Percentiles rank a stretch among this genome's conserved stretches.
These are phyloP conservation scores for Saxicola maurus DNA, from an alignment of 2,797 vertebrate genomes.

Conservation along the genomic window DNA sequence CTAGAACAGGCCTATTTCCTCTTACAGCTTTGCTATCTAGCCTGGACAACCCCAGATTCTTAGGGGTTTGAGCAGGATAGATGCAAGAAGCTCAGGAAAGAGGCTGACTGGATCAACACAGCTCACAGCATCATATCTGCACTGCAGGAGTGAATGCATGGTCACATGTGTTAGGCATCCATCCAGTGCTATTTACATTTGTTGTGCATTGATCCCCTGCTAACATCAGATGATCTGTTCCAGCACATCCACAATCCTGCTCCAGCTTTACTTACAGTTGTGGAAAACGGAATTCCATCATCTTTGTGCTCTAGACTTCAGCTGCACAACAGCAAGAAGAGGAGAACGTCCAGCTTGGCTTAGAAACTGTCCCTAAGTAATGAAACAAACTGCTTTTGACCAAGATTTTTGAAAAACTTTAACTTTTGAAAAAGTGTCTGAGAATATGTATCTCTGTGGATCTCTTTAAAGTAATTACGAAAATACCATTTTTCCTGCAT, in stretches of 20 bases:
- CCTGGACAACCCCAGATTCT: neutral
- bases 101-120: neutral
- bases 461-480: neutral
- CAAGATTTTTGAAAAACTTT: neutral
- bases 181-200: neutral
- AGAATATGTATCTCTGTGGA: neutral
- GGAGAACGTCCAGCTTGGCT: neutral
- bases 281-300: neutral
- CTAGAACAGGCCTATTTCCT: neutral
- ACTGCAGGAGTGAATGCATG: fast-evolving
- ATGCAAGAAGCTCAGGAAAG: neutral
- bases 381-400: neutral
- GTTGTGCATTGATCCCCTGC: neutral
- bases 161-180: neutral
- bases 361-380: neutral
- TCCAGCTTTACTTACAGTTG: neutral
- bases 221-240: fast-evolving
- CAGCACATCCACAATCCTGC: neutral
- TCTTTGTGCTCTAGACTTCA: neutral
- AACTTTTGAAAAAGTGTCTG: neutral
- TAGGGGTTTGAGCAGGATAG: neutral
- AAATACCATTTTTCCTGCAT: neutral
- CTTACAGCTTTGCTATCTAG: neutral
- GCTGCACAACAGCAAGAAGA: neutral
- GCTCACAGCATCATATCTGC: neutral